These are phyloP conservation scores for Caenorhabditis drosophilae DNA, from an alignment of 2,888 invertebrate species.

Conservation along the genomic window DNA sequence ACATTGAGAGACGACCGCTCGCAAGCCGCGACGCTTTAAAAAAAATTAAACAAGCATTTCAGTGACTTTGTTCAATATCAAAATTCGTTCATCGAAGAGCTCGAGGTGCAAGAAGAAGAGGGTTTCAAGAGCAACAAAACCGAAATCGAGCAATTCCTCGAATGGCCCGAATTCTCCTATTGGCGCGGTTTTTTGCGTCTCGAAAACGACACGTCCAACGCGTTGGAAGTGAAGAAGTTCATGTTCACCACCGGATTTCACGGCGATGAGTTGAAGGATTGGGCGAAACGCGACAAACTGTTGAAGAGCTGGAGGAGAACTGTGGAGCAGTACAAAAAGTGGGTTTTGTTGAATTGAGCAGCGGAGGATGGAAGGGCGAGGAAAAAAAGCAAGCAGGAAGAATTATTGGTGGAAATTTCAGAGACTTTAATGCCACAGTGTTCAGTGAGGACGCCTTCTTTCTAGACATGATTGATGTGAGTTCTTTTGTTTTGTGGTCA, in stretches of 20 bases:
- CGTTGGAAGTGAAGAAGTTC: constrained; percentile 44
- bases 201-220: constrained; percentile 25
- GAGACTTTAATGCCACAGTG: constrained; percentile 49
- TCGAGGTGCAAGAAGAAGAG: constrained; percentile 24
- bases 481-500: constrained; percentile 6
- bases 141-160: constrained; percentile 47
- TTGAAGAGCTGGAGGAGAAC: constrained; percentile 45
- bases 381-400: no score
- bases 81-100: constrained; percentile 26
- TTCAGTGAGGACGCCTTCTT: constrained; percentile 54
- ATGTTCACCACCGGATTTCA: constrained; percentile 55
- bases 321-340: constrained; percentile 37
- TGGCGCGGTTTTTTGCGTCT: constrained; percentile 53
- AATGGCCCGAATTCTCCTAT: constrained; percentile 55
- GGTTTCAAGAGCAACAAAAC: constrained; percentile 24
- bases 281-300: constrained; percentile 38
- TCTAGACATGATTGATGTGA: constrained; percentile 50
- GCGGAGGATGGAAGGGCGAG: no score
- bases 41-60: constrained; percentile 1
- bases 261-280: constrained; percentile 44
- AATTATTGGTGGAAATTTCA: no score
- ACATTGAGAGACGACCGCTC: no score
- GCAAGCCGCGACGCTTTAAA: no score
- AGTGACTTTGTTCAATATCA: constrained; percentile 35
- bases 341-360: no score